A percentile compares a stretch with the other conserved stretches of the same genome.
Conservation (phyloP, 1,140 invertebrate genomes). For the Bombyx mandarina region DNA sequence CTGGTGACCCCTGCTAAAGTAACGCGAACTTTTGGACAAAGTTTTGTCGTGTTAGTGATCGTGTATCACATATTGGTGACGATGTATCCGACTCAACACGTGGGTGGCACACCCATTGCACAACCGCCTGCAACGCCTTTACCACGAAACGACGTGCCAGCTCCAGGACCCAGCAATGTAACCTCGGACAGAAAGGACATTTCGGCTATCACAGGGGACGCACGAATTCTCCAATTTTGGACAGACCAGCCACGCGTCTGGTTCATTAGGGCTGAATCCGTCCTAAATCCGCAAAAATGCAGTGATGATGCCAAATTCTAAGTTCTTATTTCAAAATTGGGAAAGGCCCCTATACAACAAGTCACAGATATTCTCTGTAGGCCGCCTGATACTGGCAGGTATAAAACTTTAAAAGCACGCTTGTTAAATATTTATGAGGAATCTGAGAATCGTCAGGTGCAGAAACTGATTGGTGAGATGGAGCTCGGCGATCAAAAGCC, state of each 20-base stretch:
- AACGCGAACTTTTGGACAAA: too few relatives aligned
- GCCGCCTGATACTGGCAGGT: constrained; percentile 11
- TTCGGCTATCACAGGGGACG: too few relatives aligned
- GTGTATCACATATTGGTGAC: too few relatives aligned
- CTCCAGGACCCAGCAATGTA: too few relatives aligned
- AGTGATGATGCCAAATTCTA: constrained; percentile 6
- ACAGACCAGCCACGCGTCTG: constrained; percentile 4
- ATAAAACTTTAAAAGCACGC: constrained; percentile 7
- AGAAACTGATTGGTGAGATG: constrained; percentile 12
- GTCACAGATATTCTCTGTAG: constrained; percentile 10
- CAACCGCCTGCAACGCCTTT: too few relatives aligned
- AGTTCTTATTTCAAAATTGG: constrained; percentile 7
- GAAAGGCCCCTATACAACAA: constrained; percentile 8
- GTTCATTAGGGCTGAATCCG: constrained; percentile 2
- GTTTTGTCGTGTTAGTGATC: too few relatives aligned
- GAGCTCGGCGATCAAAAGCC: constrained; percentile 14
- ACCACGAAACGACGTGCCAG: too few relatives aligned
- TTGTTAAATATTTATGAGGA: constrained; percentile 12
- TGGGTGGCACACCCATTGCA: too few relatives aligned
- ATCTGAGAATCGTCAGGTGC: constrained; percentile 8
- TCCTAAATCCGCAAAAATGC: constrained; percentile 2
- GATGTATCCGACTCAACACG: too few relatives aligned
- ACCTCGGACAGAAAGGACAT: too few relatives aligned
- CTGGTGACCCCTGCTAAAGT: too few relatives aligned
- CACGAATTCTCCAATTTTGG: constrained; percentile 7